Evolutionary conservation across 1,140 invertebrate genomes (phyloP), one percentile per base, ranked within the genome.

Genomic region (Drosophila bifasciata): DNA sequence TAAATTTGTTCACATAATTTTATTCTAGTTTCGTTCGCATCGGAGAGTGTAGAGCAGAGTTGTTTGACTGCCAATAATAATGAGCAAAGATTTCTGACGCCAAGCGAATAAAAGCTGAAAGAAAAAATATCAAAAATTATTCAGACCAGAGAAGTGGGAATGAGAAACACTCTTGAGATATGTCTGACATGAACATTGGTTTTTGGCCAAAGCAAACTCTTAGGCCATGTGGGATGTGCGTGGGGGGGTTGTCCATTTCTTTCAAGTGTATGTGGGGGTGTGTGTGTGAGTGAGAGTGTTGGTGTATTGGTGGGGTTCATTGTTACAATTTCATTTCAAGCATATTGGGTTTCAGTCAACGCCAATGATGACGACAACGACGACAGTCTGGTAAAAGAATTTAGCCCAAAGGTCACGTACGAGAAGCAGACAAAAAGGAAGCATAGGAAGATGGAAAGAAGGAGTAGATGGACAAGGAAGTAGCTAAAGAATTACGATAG

Each of bases 251-350:
- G 17, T 21, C 13, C 36, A 5, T 43, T 45, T 36, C 43, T 17
- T 53, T 36, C 49, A 40, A 56, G 17, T 45, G 25, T 23, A 17
- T 51, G 25, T 73, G 43, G 58, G 28, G 53, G 63, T 45, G 57
- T 76, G 53, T 67, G 62, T 59, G 46, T 55, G 44, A 48, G 45
- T 71, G 25, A 62, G 39, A 61, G 39, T 77, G 76, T 49, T 55
- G 55, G 59, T 78, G 39, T 72, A 62, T 74, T 60, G 64, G 69
- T 60, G 64, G 69, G 81, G 79, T 84, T 84, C 79, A 84, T 84
- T 84, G 79, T 84, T 84, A 84, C 79, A 84, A 79, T 84, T 84
- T 84, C 66, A 84, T 84, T 84, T 84, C 64, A 83, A 77, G 49
- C 76, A 83, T 83, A 83, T 84, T 84, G 79, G 61, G 71, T 84